Percentiles rank a stretch among this genome's conserved stretches.
Evolutionary conservation across 2,113 vertebrate genomes (phyloP).

Genomic region (Notiomystis cincta): DNA sequence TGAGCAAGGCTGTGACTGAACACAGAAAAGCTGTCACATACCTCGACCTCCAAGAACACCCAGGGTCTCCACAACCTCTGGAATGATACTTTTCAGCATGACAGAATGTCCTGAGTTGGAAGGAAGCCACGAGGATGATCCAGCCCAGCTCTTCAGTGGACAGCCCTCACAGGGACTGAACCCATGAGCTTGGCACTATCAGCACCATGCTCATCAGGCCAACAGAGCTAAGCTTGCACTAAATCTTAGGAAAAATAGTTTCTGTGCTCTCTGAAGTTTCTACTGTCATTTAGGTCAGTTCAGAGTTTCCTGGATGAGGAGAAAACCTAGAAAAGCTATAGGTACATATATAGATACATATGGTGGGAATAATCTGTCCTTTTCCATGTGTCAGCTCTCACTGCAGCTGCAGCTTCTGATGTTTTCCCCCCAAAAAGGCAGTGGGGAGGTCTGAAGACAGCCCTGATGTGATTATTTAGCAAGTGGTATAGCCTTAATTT

Average conservation of each 20-base stretch:
- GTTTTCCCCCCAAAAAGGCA: not conserved
- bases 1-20: not conserved
- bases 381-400: not conserved
- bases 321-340: not conserved
- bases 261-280: not conserved
- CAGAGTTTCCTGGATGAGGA: not conserved
- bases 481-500: not conserved
- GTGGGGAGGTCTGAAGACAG: not conserved
- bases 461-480: not conserved
- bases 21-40: not conserved
- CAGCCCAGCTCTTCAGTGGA: not conserved
- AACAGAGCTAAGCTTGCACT: not conserved
- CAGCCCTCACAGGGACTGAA: accelerated
- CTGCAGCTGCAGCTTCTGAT: not conserved
- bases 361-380: not conserved
- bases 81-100: not conserved
- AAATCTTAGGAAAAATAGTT: not conserved
- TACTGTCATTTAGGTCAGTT: not conserved
- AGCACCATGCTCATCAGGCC: not conserved
- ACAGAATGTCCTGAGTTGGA: not conserved
- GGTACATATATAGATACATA: no score
- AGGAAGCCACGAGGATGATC: not conserved
- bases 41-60: not conserved
- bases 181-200: accelerated
- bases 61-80: not conserved